phyloP scores from a whole-genome alignment of 2,888 invertebrate genomes.

The Harmothoe impar region DNA sequence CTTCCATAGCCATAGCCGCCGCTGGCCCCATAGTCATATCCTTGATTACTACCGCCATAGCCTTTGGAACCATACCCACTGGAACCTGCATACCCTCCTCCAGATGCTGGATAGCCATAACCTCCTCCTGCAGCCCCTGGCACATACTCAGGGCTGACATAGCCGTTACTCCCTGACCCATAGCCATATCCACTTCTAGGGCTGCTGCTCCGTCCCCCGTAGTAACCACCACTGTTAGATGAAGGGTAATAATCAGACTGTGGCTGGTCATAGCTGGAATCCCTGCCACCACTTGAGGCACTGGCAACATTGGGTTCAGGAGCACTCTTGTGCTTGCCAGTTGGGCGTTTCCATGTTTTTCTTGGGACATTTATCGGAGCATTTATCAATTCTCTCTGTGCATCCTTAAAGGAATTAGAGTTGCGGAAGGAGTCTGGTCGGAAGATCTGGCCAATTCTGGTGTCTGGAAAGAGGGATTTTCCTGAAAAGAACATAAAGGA shows the following conservation, averaged over 20 bases:
- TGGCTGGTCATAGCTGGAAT: not conserved
- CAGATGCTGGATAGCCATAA: not conserved
- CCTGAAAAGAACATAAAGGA: too few relatives aligned
- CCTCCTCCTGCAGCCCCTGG: not conserved
- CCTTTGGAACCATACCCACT: too few relatives aligned
- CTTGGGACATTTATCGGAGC: not conserved
- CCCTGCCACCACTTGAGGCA: not conserved
- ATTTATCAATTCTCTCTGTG: not conserved
- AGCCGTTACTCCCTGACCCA: not conserved
- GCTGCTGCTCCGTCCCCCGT: not conserved
- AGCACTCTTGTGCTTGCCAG: not conserved
- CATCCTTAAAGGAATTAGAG: not conserved
- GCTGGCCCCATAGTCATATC: too few relatives aligned
- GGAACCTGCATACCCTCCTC: not conserved
- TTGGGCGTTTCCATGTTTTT: not conserved
- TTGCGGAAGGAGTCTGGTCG: conserved; percentile 10
- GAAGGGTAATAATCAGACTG: not conserved
- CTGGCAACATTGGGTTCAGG: not conserved
- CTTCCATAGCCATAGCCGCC: not conserved
- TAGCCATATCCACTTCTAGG: not conserved
- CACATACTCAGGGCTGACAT: not conserved
- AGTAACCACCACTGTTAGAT: not conserved
- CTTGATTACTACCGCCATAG: too few relatives aligned
- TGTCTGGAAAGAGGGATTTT: too few relatives aligned
- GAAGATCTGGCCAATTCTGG: not conserved